phyloP scores from a whole-genome alignment of 35 echinoderm and acorn worm genomes.

The Apostichopus japonicus region DNA sequence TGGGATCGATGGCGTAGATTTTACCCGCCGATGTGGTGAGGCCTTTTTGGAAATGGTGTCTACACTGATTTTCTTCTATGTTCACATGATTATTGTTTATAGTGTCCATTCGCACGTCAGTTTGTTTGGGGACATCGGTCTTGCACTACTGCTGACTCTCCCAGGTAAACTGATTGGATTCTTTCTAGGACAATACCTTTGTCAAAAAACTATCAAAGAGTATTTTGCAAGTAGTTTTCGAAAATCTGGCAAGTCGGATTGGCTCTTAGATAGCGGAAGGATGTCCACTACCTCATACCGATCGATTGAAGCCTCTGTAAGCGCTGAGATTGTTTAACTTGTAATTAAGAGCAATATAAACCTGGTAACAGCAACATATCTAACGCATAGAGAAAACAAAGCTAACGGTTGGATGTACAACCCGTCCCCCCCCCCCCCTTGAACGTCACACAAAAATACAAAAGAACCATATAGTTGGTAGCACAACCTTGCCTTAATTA shows the following conservation, averaged over 20 bases:
- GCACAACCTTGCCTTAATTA: too few relatives aligned
- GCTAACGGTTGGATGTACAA: too few relatives aligned
- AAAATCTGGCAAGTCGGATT: background rate
- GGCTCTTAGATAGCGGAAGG: background rate
- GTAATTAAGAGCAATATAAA: too few relatives aligned
- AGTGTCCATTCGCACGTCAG: background rate
- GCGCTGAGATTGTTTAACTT: too few relatives aligned
- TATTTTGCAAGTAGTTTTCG: background rate
- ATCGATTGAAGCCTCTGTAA: background rate
- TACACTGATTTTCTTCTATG: background rate
- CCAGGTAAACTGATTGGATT: slow-evolving; percentile 19
- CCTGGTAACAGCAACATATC: too few relatives aligned
- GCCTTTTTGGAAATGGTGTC: background rate
- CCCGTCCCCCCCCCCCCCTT: too few relatives aligned
- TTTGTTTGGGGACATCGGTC: background rate
- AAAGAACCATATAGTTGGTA: too few relatives aligned
- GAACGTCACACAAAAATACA: too few relatives aligned
- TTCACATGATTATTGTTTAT: background rate
- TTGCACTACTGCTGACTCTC: background rate
- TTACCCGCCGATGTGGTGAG: background rate
- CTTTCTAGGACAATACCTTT: slow-evolving; percentile 26
- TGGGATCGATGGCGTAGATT: background rate
- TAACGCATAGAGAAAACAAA: too few relatives aligned
- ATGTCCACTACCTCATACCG: background rate
- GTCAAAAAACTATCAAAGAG: slow-evolving; percentile 2